Base-by-base conservation (phyloP, 1,140 invertebrate species). In the Cephus cinctus region DNA sequence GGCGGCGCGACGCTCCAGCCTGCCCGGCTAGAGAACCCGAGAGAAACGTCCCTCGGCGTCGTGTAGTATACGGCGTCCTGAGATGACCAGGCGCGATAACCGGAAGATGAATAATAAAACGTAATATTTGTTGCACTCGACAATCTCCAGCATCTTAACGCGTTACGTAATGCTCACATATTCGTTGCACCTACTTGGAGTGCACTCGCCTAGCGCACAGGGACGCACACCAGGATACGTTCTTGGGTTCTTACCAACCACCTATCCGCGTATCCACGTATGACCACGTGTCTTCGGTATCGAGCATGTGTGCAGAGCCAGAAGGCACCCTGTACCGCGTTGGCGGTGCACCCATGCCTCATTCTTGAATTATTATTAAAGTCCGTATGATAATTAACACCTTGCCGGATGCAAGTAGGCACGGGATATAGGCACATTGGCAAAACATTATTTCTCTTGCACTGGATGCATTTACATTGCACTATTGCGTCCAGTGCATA, bases 61-160 rank as follows among this genome's bases (percentile, higher is more conserved):
- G n/a, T n/a, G n/a, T n/a, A n/a, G n/a, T n/a, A n/a, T n/a, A n/a
- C n/a, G n/a, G n/a, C n/a, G n/a, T n/a, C n/a, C n/a, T n/a, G 43
- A 47, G 58, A 66, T 62, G 59, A 57, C 30, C 43, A 53, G 50
- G 18, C 6, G 23, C 40, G 65, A 67, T 67, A 67, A 59, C 41
- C 45, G 35, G 23, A 58, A 60, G 54, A 51, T 54, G 47, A 61
- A 60, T 57, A 63, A 63, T 63, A 61, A 66, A 69, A 54, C 61
- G 59, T 60, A 53, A 62, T 65, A 63, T 67, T 63, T 67, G 58
- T 65, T 61, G 56, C 63, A 47, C 51, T 42, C 43, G 31, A 46
- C 42, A 59, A 67, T 68, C 59, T 57, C 48, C 34, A 32, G 38
- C 22, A 63, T 67, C 63, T 65, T 62, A 62, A 62, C 57, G 56